phyloP scores from a whole-genome alignment of 2,888 invertebrate genomes.

The Imbricaverruca yamaguchii region DNA sequence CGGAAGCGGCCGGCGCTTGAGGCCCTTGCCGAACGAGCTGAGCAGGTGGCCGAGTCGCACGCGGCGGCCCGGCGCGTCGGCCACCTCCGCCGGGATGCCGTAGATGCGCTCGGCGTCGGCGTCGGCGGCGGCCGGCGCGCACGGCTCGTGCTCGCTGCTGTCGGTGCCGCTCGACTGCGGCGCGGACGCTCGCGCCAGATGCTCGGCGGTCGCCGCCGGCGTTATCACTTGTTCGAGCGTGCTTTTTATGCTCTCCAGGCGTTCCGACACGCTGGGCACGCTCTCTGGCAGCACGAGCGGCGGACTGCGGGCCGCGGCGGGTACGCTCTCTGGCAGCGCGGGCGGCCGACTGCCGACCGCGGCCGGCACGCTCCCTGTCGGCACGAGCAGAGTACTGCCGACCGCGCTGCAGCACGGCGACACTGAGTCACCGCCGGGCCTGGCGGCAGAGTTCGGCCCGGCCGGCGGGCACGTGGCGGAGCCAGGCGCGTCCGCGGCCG shows the following conservation, averaged over 20 bases:
- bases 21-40: slow-evolving; percentile 19
- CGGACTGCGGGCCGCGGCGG: neutral
- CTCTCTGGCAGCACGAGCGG: neutral
- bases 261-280: neutral
- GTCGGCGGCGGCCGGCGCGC: neutral
- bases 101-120: slow-evolving; percentile 3
- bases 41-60: neutral
- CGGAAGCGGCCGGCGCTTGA: neutral
- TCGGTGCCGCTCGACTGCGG: too few relatives aligned
- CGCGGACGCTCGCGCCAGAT: neutral
- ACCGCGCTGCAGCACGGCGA: neutral
- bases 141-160: neutral
- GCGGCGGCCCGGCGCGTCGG: neutral
- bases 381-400: too few relatives aligned
- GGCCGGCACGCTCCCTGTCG: too few relatives aligned
- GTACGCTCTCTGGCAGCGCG: neutral
- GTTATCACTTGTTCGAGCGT: slow-evolving; percentile 5
- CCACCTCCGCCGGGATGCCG: slow-evolving; percentile 13
- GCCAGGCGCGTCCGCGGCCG: neutral
- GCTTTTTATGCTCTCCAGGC: neutral
- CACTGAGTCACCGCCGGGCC: neutral
- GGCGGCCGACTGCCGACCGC: too few relatives aligned
- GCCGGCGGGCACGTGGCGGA: neutral
- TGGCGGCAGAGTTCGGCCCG: neutral
- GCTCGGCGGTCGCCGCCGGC: neutral